Evolutionary conservation across 30 jellyfish, hydroid and myxozoan species (phyloP).

Genomic region (Mastigias papua): DNA sequence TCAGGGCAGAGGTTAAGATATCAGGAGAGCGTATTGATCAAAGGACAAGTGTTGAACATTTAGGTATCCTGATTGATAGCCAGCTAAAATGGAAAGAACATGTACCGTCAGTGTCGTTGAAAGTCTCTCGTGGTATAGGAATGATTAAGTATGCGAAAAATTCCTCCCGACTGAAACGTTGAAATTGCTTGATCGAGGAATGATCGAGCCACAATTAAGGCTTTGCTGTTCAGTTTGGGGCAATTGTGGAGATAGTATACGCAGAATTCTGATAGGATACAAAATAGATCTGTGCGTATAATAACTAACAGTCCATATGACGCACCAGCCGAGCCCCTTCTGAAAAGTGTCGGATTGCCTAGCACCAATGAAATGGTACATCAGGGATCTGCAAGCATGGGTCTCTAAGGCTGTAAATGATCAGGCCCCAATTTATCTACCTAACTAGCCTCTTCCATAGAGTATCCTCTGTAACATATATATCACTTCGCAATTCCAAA

Average conservation of each 20-base stretch:
- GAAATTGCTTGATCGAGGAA: background rate
- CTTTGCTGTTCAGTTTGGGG: background rate
- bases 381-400: background rate
- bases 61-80: background rate
- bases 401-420: background rate
- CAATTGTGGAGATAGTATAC: background rate
- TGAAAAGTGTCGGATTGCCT: background rate
- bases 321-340: slow-evolving; percentile 11
- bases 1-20: background rate
- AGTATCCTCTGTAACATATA: background rate
- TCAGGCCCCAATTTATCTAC: background rate
- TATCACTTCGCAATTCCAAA: background rate
- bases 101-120: background rate
- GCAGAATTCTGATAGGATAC: background rate
- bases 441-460: background rate
- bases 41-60: background rate
- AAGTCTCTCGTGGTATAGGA: background rate
- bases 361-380: background rate
- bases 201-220: background rate
- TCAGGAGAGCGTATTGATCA: background rate
- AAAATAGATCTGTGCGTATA: background rate
- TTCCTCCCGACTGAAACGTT: background rate
- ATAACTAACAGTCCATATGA: background rate
- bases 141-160: background rate
- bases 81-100: background rate